A percentile compares a stretch with the other conserved stretches of the same genome.
Evolutionary conservation across 2,888 invertebrate genomes (phyloP).

Genomic region (Macropis europaea): DNA sequence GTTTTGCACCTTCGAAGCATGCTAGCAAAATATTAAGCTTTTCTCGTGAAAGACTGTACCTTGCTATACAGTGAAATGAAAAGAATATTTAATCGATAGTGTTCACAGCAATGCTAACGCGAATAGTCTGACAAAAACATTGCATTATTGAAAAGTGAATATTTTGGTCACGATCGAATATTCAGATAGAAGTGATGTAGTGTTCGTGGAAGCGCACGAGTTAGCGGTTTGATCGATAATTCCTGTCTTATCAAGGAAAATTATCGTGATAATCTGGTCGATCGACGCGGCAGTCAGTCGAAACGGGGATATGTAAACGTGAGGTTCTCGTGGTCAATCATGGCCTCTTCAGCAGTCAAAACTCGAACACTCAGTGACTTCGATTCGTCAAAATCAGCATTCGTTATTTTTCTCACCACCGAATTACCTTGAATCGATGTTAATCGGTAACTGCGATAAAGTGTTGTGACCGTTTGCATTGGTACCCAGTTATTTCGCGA

Average conservation of each 20-base stretch:
- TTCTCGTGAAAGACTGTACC: too few species aligned
- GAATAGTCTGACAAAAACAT: too few species aligned
- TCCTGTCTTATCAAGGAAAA: slow-evolving; percentile 40
- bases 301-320: neutral
- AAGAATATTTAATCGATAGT: too few species aligned
- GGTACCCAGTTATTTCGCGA: too few species aligned
- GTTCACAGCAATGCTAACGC: too few species aligned
- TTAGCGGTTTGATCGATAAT: slow-evolving; percentile 42
- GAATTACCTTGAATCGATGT: neutral
- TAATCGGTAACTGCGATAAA: too few species aligned
- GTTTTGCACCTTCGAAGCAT: too few species aligned
- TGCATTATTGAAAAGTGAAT: too few species aligned
- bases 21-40: too few species aligned
- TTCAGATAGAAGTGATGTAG: neutral
- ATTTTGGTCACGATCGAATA: neutral
- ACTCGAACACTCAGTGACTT: neutral
- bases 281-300: slow-evolving; percentile 3
- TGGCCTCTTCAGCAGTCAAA: neutral
- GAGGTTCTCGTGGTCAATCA: neutral
- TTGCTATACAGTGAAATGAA: too few species aligned
- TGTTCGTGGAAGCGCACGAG: slow-evolving; percentile 1
- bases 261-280: slow-evolving; percentile 28
- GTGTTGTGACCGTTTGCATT: too few species aligned
- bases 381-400: neutral
- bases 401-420: neutral